Conservation (phyloP, 2,797 vertebrate genomes). For the Perodicticus potto region DNA sequence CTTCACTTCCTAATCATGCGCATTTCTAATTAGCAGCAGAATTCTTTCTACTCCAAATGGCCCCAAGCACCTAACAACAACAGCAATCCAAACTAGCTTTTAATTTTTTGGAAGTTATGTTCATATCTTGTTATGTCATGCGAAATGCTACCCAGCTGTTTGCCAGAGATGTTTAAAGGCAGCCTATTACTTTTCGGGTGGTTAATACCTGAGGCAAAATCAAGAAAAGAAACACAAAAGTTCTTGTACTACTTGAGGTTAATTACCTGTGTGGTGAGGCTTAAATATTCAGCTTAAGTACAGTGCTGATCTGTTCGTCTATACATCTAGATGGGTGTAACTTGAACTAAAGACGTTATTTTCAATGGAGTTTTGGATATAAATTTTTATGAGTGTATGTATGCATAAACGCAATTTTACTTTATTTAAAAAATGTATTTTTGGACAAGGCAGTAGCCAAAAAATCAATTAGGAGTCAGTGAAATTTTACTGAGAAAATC, state of each 20-base stretch:
- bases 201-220: constrained; percentile 75
- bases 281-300: constrained; percentile 37
- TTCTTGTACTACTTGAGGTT: constrained; percentile 76
- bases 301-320: constrained; percentile 31
- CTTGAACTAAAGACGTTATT: constrained; percentile 11
- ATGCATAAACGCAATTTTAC: not conserved
- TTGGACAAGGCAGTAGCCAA: constrained; percentile 19
- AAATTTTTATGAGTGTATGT: constrained; percentile 9
- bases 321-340: constrained; percentile 4
- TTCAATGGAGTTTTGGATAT: not conserved
- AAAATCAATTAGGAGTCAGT: constrained; percentile 32
- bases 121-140: constrained; percentile 71
- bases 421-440: constrained; percentile 46
- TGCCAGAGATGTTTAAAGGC: constrained; percentile 65
- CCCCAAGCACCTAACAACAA: constrained; percentile 60
- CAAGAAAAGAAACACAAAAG: constrained; percentile 68
- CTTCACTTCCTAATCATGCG: not conserved
- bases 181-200: constrained; percentile 69
- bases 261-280: constrained; percentile 70
- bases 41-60: constrained; percentile 59
- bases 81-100: constrained; percentile 69
- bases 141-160: constrained; percentile 61
- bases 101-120: constrained; percentile 65
- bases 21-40: constrained; percentile 62
- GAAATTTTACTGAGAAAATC: constrained; percentile 61